Evolutionary conservation across 2,797 vertebrate species (phyloP).

Genomic region (Acanthopagrus latus): DNA sequence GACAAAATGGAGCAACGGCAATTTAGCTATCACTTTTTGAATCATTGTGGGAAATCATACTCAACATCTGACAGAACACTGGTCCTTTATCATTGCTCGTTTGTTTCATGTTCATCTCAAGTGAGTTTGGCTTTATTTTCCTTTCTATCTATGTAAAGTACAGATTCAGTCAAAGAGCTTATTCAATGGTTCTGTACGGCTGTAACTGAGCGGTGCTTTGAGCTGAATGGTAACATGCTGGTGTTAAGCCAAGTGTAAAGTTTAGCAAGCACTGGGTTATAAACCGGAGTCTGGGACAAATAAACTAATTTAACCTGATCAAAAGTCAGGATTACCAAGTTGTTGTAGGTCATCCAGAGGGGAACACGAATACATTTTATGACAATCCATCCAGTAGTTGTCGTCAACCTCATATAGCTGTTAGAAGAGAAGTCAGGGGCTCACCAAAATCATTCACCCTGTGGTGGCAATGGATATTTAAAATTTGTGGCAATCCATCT

Average conservation of each 20-base stretch:
- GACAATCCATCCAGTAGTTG: no score
- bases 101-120: not conserved
- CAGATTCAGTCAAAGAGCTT: not conserved
- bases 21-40: constrained; percentile 5
- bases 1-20: not conserved
- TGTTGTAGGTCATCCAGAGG: not conserved
- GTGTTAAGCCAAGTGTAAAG: not conserved
- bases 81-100: no score
- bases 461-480: not conserved
- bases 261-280: not conserved
- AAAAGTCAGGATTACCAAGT: not conserved
- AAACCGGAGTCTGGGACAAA: not conserved
- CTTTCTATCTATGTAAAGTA: no score
- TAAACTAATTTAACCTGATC: not conserved
- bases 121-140: not conserved
- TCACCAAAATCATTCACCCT: not conserved
- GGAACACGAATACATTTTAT: not conserved
- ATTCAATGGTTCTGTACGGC: no score
- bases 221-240: not conserved
- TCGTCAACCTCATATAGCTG: not conserved
- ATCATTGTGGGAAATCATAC: not conserved
- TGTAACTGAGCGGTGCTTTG: not conserved
- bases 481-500: no score
- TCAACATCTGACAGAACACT: not conserved
- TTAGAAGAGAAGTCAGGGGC: not conserved